phyloP scores from a whole-genome alignment of 2,888 invertebrate genomes.

The Tachina fera region DNA sequence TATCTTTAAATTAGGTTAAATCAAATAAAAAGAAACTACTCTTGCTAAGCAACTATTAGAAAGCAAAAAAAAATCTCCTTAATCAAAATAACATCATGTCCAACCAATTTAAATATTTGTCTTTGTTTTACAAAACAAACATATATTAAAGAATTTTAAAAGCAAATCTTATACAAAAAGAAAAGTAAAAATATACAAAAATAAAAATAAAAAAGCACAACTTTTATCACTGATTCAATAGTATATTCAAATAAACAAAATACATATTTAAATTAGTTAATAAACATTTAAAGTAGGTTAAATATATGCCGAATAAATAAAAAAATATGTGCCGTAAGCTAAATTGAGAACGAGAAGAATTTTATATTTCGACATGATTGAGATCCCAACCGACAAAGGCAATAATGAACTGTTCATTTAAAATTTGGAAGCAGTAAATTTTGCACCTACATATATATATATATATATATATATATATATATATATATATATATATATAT shows the following conservation, averaged over 20 bases:
- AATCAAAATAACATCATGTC: conserved; percentile 7
- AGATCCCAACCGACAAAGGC: conserved; percentile 26
- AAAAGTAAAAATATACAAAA: conserved; percentile 2
- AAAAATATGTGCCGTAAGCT: conserved; percentile 16
- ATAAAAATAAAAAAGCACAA: conserved; percentile 14
- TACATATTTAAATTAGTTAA: conserved; percentile 6
- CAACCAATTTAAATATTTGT: conserved; percentile 27
- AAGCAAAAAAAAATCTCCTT: neutral
- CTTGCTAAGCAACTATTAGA: neutral
- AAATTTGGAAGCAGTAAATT: neutral
- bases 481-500: too few species aligned
- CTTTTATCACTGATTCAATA: conserved; percentile 44
- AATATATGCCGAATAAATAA: conserved; percentile 63
- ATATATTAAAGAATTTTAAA: neutral
- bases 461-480: too few species aligned
- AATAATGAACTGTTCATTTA: conserved; percentile 1
- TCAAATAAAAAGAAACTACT: neutral
- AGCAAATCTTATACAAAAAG: conserved; percentile 17
- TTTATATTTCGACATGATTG: conserved; percentile 2
- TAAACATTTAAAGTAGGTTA: conserved; percentile 61
- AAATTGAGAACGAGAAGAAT: conserved; percentile 49
- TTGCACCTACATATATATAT: neutral
- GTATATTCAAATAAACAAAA: conserved; percentile 52
- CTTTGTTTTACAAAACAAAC: conserved; percentile 15
- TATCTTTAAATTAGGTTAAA: too few species aligned